These are phyloP conservation scores for Latrodectus geometricus DNA, from an alignment of 1,140 invertebrate species.

Conservation along the genomic window DNA sequence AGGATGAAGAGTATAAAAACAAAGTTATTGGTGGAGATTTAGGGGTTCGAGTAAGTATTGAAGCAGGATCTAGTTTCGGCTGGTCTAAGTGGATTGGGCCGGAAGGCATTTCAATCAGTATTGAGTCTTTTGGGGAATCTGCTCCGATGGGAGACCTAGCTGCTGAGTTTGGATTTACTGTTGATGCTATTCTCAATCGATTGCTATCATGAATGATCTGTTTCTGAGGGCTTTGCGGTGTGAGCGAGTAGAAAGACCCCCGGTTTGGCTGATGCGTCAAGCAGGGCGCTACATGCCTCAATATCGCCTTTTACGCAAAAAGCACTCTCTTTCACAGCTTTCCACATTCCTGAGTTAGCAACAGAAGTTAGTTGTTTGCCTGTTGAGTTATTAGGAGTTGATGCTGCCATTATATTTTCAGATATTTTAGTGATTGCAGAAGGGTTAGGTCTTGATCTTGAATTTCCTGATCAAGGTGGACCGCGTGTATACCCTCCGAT, in stretches of 20 bases:
- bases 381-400: conserved; percentile 82
- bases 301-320: conserved; percentile 82
- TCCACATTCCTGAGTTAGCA: conserved; percentile 88
- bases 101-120: neutral
- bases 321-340: conserved; percentile 90
- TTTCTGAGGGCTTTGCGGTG: conserved; percentile 86
- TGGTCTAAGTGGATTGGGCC: neutral
- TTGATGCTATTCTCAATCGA: too few species aligned
- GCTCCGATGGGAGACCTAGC: too few species aligned
- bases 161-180: too few species aligned
- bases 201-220: too few species aligned
- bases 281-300: conserved; percentile 95
- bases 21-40: neutral
- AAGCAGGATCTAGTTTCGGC: neutral
- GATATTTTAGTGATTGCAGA: conserved; percentile 97
- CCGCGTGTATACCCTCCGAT: too few species aligned
- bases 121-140: neutral
- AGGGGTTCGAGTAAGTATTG: neutral
- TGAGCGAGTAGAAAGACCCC: conserved; percentile 80
- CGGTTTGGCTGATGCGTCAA: conserved; percentile 98
- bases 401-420: conserved; percentile 98
- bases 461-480: conserved; percentile 93
- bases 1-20: neutral
- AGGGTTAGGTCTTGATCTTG: conserved; percentile 90
- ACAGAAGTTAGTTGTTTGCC: conserved; percentile 92